Base-by-base conservation (phyloP, 2,797 vertebrate species). In the Sebastes hubbsi region DNA sequence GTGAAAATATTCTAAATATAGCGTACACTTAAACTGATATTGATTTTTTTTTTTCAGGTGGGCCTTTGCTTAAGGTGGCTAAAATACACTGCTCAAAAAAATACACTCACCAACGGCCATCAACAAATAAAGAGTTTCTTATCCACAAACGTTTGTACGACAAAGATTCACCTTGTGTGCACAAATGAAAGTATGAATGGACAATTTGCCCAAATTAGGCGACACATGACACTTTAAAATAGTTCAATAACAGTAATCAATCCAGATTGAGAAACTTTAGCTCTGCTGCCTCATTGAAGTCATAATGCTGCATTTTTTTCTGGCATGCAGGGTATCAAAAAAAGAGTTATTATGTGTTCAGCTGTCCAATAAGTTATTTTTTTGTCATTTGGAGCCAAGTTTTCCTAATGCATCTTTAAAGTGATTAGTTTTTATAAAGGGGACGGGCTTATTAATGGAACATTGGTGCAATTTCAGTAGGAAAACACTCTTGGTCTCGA, bases 391-490 rank as follows among this genome's bases (percentile, higher is more conserved):
- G 24, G 5, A 49, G 9, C 68, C 24, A 42, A 22, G 6, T 30
- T 58, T 80, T 52, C 20, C 49, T 13, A 18, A 49, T 72, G 34
- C 4, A 32, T 75, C 42, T 32, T 66, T 63, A 36, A 75, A 60
- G 22, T 73, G 69, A 80, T 80, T 60, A 2, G 27, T 34, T 18
- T 64, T 56, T 30, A 13, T 46, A 20, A 67, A 63, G 34, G 61
- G 4, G 8, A 12, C 18, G 8, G 29, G 59, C 9, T 10, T 12
- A 62, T 81, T 55, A 60, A 82, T 83, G 1, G 52, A 78, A 79
- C 68, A 14, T 8, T 64, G 52, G 30, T 36, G 38, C 72, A 78
- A 16, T 88, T 88, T 83, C 42, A 69, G 75, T n/a, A 63, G 62
- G 14, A 80, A 86, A 81, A 77, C 67, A 24, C 5, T 77, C 11